phyloP scores from a whole-genome alignment of 2,888 invertebrate species.

The Perizoma flavofasciatum region DNA sequence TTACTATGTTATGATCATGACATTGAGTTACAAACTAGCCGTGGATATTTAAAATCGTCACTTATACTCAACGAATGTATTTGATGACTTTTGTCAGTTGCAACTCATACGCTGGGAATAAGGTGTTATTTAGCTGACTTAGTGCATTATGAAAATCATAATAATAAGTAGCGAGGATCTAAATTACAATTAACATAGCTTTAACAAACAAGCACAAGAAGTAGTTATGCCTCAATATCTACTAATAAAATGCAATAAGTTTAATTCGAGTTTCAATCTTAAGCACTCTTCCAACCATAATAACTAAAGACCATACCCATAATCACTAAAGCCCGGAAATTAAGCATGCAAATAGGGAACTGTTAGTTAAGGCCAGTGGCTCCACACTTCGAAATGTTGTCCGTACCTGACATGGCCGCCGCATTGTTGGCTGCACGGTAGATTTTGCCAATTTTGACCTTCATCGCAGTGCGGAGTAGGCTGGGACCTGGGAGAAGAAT shows the following conservation, averaged over 20 bases:
- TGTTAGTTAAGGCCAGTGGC: constrained; percentile 67
- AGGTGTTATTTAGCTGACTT: too few relatives aligned
- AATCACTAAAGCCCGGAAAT: constrained; percentile 54
- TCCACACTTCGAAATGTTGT: constrained; percentile 51
- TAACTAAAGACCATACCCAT: constrained; percentile 55
- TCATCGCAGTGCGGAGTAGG: constrained; percentile 39
- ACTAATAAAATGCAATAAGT: too few relatives aligned
- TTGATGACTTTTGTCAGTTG: too few relatives aligned
- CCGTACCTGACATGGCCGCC: constrained; percentile 78
- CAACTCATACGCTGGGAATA: too few relatives aligned
- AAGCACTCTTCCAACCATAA: too few relatives aligned
- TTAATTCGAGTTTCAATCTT: too few relatives aligned
- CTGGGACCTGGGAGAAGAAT: not conserved
- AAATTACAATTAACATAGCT: too few relatives aligned
- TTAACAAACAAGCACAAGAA: too few relatives aligned
- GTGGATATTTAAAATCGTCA: not conserved
- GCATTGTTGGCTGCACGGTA: constrained; percentile 69
- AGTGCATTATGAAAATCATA: too few relatives aligned
- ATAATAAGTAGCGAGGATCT: too few relatives aligned
- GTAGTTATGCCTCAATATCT: too few relatives aligned
- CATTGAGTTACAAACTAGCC: constrained; percentile 9
- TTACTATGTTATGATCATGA: not conserved
- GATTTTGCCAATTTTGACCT: constrained; percentile 64
- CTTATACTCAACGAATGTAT: too few relatives aligned
- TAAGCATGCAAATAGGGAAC: constrained; percentile 56